Conservation (phyloP, 2,797 vertebrate genomes). For the Anolis apletophallus region DNA sequence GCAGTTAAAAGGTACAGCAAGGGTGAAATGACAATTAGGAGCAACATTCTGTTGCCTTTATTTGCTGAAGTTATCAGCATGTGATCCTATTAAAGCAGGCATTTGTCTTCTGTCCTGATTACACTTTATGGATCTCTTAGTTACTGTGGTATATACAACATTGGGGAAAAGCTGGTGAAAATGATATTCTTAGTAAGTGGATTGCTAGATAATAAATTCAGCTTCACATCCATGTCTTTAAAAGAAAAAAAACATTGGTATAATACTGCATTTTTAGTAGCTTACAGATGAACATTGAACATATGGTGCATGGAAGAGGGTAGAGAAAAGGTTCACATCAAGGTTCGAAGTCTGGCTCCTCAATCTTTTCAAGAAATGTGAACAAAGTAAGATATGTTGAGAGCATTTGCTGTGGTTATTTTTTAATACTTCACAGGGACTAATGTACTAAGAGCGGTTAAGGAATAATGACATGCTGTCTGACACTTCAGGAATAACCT, state of each 20-base stretch:
- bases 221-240: background rate
- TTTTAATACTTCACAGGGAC: background rate
- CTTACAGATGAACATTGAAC: background rate
- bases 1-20: slow-evolving; percentile 16
- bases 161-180: background rate
- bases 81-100: slow-evolving; percentile 10
- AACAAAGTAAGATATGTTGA: background rate
- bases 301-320: background rate
- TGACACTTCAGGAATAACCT: background rate
- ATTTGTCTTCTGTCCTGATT: background rate
- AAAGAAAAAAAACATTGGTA: background rate
- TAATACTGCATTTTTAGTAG: background rate
- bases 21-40: slow-evolving; percentile 27
- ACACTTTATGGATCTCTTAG: background rate
- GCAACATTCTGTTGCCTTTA: background rate
- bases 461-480: background rate
- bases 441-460: background rate
- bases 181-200: background rate
- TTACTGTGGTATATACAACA: background rate
- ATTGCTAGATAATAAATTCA: background rate
- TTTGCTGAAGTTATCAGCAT: slow-evolving; percentile 4
- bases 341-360: background rate
- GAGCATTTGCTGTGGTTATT: background rate
- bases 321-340: background rate
- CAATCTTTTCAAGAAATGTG: background rate